Evolutionary conservation across 2,888 invertebrate species (phyloP), one percentile per base, ranked within the genome.

Genomic region (Eutolmus rufibarbis): DNA sequence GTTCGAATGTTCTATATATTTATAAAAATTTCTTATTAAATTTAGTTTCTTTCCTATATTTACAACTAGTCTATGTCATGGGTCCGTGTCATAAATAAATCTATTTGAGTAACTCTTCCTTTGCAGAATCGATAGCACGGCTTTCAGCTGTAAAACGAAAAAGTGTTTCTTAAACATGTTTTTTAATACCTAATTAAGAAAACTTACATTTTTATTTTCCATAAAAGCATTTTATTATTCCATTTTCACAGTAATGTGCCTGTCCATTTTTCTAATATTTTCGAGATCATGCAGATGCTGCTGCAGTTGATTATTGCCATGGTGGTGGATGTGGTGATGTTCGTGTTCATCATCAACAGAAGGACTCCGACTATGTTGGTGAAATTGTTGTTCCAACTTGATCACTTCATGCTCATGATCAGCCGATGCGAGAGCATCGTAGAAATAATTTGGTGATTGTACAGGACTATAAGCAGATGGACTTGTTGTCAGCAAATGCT

Each of bases 161-260:
- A 19, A 7, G 19, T 12, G 9, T 66, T 23, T 66, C 9, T 66
- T 23, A 66, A 12, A 66, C 16, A 16, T 46, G 43, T 46, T 46
- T 46, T 43, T n/a, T n/a, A n/a, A n/a, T 46, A 46, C 16, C 16
- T 46, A 46, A 40, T 40, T 40, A 12, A 40, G 9, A 40, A 4
- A 46, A 51, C 51, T 51, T 51, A 51, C 51, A n/a, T 51, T 51
- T 51, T 34, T 7, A 34, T 34, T n/a, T 51, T 19, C 9, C 9
- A 66, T 28, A 23, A 12, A 4, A 12, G 12, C 23, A 66, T 5
- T 19, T 77, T 34, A 12, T 88, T 89, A 92, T 88, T 92, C 93
- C 90, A 91, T 91, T 90, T 93, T 92, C 37, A 92, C 92, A 77
- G 91, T 91, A n/a, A 92, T 90, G 43, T 91, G 91, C 40, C 92